Evolutionary conservation across 2,113 vertebrate species (phyloP).

Genomic region (Rhinolophus ferrumequinum): DNA sequence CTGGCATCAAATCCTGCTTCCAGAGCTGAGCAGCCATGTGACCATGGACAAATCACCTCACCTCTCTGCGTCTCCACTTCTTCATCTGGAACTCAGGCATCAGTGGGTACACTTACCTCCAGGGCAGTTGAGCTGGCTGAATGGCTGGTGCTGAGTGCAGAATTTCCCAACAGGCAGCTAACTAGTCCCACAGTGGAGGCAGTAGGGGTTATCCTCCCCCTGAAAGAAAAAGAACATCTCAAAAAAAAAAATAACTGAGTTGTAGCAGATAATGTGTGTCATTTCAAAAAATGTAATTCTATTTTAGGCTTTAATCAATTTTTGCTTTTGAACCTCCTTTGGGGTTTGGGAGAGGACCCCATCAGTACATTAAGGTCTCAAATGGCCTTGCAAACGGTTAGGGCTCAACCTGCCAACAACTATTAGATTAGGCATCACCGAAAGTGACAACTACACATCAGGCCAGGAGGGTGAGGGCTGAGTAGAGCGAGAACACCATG

Average conservation of each 20-base stretch:
- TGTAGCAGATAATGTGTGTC: neutral
- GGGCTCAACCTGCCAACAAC: neutral
- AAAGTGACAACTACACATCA: neutral
- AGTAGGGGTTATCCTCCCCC: neutral
- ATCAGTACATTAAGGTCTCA: neutral
- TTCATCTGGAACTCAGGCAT: neutral
- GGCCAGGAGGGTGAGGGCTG: neutral
- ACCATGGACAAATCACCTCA: neutral
- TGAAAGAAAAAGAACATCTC: neutral
- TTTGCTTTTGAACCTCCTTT: neutral
- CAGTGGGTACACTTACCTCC: accelerated
- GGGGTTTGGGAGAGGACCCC: neutral
- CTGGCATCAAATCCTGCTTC: neutral
- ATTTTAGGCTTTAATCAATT: neutral
- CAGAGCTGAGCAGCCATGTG: neutral
- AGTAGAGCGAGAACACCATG: accelerated
- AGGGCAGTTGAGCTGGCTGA: accelerated
- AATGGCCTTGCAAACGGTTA: neutral
- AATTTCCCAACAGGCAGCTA: neutral
- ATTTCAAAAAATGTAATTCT: neutral
- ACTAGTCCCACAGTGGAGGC: accelerated
- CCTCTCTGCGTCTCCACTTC: neutral
- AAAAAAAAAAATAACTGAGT: neutral
- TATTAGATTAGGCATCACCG: neutral
- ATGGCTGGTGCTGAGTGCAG: too few relatives aligned